Percentiles rank a stretch among this genome's conserved stretches.
Evolutionary conservation across 1,140 invertebrate genomes (phyloP).

Genomic region (Hycleus cichorii): DNA sequence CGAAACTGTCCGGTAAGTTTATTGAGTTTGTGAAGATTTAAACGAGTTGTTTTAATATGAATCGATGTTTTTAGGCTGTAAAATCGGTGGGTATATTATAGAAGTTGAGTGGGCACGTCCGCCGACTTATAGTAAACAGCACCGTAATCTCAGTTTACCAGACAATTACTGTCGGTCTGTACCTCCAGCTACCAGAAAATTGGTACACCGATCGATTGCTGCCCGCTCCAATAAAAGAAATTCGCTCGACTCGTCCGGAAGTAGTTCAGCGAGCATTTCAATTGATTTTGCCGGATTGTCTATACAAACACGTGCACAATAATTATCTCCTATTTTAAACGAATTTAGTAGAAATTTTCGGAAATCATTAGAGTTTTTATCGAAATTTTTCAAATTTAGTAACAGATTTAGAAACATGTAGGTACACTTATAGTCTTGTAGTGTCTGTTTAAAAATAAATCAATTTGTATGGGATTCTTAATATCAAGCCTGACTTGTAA

Average conservation of each 20-base stretch:
- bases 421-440: background rate
- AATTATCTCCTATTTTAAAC: too few relatives aligned
- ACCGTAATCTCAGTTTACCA: conserved; percentile 4
- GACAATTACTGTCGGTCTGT: conserved; percentile 27
- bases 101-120: conserved; percentile 30
- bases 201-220: conserved; percentile 8
- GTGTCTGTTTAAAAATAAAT: conserved; percentile 1
- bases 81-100: conserved; percentile 9
- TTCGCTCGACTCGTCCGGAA: background rate
- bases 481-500: background rate
- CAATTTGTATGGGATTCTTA: conserved; percentile 10
- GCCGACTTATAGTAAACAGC: conserved; percentile 20
- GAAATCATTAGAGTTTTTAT: too few relatives aligned
- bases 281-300: conserved; percentile 1
- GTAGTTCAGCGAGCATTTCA: background rate
- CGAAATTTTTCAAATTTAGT: too few relatives aligned
- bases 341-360: too few relatives aligned
- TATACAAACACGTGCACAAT: too few relatives aligned
- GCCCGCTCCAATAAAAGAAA: background rate
- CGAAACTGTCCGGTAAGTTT: conserved; percentile 39
- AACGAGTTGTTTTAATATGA: background rate
- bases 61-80: background rate
- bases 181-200: conserved; percentile 13
- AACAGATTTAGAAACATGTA: too few relatives aligned
- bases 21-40: background rate